These are phyloP conservation scores for Lasioglossum albipes DNA, from an alignment of 1,140 invertebrate genomes.

Conservation along the genomic window DNA sequence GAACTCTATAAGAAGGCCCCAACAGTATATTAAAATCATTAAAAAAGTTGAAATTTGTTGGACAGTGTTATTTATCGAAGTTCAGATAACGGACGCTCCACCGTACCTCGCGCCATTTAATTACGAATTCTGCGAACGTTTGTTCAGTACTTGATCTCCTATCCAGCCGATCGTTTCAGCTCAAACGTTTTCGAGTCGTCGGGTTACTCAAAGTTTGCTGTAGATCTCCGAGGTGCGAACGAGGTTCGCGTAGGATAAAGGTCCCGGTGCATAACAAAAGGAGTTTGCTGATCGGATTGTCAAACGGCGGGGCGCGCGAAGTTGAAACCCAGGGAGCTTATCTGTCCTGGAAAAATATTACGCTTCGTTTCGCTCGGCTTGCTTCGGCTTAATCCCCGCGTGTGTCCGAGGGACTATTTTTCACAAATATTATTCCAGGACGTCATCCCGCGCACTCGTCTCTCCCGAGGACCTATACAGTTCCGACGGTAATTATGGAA, in stretches of 20 bases:
- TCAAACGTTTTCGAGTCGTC: background rate
- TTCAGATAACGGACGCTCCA: too few species aligned
- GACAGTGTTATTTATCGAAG: too few species aligned
- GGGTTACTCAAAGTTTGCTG: background rate
- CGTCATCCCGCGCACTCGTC: background rate
- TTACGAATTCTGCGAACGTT: too few species aligned
- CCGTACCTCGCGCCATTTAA: too few species aligned
- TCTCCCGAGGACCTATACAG: background rate
- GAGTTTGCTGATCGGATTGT: constrained; percentile 48
- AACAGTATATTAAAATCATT: too few species aligned
- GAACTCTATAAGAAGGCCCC: too few species aligned
- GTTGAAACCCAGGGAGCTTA: constrained; percentile 33
- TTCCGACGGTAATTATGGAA: background rate
- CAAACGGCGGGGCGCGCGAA: constrained; percentile 35
- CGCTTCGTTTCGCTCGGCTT: constrained; percentile 9
- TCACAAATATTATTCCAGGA: constrained; percentile 37
- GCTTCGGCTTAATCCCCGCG: constrained; percentile 2
- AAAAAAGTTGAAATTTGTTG: too few species aligned
- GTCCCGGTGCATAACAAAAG: constrained; percentile 17
- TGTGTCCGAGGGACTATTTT: constrained; percentile 23
- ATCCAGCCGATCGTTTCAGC: too few species aligned
- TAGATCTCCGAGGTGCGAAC: background rate
- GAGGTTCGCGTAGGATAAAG: background rate
- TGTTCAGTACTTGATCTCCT: too few species aligned
- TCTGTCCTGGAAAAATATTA: constrained; percentile 55